Evolutionary conservation across 2,888 invertebrate species (phyloP), one percentile per base, ranked within the genome.

Genomic region (Eristalinus sepulchralis): DNA sequence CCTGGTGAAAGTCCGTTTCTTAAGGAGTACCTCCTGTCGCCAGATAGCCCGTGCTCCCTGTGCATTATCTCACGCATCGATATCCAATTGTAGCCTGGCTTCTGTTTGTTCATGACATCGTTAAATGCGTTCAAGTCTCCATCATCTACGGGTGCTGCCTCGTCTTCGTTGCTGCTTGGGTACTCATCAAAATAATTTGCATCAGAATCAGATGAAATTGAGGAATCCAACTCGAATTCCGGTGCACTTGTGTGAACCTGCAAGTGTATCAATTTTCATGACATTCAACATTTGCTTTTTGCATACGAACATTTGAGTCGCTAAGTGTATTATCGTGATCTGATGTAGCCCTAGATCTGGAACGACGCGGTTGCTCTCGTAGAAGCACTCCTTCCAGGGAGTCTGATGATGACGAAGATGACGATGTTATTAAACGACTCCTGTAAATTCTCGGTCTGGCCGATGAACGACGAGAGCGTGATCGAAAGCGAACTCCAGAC

Each of bases 71-170:
- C 90, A 34, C 88, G 79, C 0, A 82, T 64, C 0, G 89, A 88
- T 71, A 90, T 90, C 91, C 91, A 91, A 17, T 88, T 89, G 55
- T 92, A 92, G 0, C 80, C 57, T 0, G 92, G 91, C 36, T 91
- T 91, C 17, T 88, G 83, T 85, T 91, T 91, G 72, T 88, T 88
- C 82, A 91, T 77, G 0, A 91, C 84, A 27, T 90, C 89, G 10
- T 88, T 88, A 0, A 90, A 89, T n/a, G 71, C 71, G 17, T 75
- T 53, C 31, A 73, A 22, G 36, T 80, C 81, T 9, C 57, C 60
- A n/a, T 82, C 85, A 9, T 85, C 81, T 2, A 75, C 57, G 4
- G n/a, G 59, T 63, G 67, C 73, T 11, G 36, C 71, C 13, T 76
- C 76, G 9, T 88, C 84, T 33, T 89, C 83, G 34, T 73, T 82